Conservation (phyloP, 2,888 invertebrate species). For the Hypomecis atomaria region DNA sequence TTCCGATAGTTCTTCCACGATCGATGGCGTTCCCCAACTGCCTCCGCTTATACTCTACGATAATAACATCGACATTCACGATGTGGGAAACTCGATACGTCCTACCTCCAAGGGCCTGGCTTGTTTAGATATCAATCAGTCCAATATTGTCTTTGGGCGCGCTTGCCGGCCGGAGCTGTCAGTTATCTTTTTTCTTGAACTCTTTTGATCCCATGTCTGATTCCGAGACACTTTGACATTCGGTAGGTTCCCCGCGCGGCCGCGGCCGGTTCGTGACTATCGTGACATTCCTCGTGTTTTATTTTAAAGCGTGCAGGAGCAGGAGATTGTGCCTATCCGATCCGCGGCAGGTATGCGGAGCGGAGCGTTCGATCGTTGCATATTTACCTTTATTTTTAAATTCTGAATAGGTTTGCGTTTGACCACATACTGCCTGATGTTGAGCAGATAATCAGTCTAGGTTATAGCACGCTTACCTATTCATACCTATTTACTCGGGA, state of each 20-base stretch:
- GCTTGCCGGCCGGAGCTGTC: constrained; percentile 37
- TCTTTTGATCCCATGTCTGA: constrained; percentile 47
- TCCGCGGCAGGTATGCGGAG: constrained; percentile 16
- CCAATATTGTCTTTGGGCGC: constrained; percentile 37
- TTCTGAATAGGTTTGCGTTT: too few species aligned
- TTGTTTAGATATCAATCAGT: constrained; percentile 28
- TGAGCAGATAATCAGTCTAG: too few species aligned
- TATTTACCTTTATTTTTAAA: too few species aligned
- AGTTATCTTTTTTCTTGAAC: constrained; percentile 42
- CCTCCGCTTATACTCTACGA: constrained; percentile 1
- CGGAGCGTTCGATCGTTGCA: constrained; percentile 18
- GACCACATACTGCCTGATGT: too few species aligned
- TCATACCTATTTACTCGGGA: too few species aligned
- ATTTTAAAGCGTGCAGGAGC: constrained; percentile 40
- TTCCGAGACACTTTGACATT: constrained; percentile 44
- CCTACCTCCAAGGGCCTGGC: neutral
- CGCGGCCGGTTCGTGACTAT: constrained; percentile 43
- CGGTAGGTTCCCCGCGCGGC: constrained; percentile 34
- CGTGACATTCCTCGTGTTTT: constrained; percentile 46
- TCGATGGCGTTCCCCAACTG: constrained; percentile 28
- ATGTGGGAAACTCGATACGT: constrained; percentile 4
- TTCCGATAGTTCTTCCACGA: constrained; percentile 37
- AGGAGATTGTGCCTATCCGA: constrained; percentile 14
- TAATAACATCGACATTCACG: constrained; percentile 5
- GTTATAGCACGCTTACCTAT: too few species aligned